Evolutionary conservation across 2,888 invertebrate genomes (phyloP).

Genomic region (Strigamia maritima): DNA sequence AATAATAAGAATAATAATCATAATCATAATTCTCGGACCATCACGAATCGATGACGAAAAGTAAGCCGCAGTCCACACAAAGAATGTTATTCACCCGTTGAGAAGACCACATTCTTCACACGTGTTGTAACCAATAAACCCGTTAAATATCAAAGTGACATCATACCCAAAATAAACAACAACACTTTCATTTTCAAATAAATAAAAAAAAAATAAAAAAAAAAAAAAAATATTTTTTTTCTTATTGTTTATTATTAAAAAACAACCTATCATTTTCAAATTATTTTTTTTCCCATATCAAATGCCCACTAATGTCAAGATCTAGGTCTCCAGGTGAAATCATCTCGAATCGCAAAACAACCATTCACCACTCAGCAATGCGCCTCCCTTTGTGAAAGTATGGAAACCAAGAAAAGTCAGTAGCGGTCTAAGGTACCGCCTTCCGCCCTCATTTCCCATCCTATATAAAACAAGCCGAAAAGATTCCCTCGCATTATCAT

Average conservation of each 20-base stretch:
- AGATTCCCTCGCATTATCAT: conserved; percentile 8
- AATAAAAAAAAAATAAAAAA: background rate
- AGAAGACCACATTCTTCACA: conserved; percentile 3
- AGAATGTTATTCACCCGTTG: conserved; percentile 12
- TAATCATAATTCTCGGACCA: background rate
- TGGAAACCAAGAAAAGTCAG: conserved; percentile 8
- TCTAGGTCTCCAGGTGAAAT: conserved; percentile 21
- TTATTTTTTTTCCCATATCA: background rate
- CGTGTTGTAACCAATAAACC: conserved; percentile 6
- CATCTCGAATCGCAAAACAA: background rate
- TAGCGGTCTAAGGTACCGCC: conserved; percentile 1
- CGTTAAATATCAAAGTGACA: background rate
- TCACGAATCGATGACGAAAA: conserved; percentile 17
- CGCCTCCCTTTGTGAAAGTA: conserved; percentile 21
- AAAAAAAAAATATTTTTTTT: background rate
- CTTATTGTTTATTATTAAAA: background rate
- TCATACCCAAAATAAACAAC: background rate
- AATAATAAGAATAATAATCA: background rate
- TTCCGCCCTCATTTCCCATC: conserved; percentile 6
- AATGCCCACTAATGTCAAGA: conserved; percentile 3
- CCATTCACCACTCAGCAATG: background rate
- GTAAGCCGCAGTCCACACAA: conserved; percentile 1
- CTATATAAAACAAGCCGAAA: background rate
- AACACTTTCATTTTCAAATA: background rate
- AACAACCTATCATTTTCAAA: background rate